These are phyloP conservation scores for Ptilodon capucinus DNA, from an alignment of 2,888 invertebrate species.

Conservation along the genomic window DNA sequence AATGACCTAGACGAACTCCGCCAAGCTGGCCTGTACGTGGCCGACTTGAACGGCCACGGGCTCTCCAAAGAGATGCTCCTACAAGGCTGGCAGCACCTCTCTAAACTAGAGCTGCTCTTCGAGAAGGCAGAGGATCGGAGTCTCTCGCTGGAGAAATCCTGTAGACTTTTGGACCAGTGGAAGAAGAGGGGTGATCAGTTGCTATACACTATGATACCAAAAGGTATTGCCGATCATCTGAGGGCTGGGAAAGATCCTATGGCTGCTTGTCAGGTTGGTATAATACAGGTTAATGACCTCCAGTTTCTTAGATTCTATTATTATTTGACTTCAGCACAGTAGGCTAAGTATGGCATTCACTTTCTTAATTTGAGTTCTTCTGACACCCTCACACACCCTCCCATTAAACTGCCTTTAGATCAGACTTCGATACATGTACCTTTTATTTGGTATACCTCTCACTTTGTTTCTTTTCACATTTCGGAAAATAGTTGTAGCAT, in stretches of 20 bases:
- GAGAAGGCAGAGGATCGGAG: constrained; percentile 92
- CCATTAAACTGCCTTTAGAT: too few species aligned
- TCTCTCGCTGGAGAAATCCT: constrained; percentile 89
- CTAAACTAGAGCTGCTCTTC: constrained; percentile 90
- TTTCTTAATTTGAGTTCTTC: too few species aligned
- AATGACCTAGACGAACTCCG: constrained; percentile 92
- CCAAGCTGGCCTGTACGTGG: constrained; percentile 89
- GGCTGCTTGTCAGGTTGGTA: constrained; percentile 88
- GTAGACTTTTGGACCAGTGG: constrained; percentile 91
- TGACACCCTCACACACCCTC: too few species aligned
- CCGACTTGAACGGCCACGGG: constrained; percentile 93
- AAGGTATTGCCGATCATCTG: constrained; percentile 91
- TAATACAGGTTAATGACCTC: background rate
- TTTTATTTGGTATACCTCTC: too few species aligned
- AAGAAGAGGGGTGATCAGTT: constrained; percentile 93
- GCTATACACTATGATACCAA: constrained; percentile 96
- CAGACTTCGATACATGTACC: too few species aligned
- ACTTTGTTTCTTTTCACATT: too few species aligned
- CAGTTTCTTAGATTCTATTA: too few species aligned
- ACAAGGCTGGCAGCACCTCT: constrained; percentile 93
- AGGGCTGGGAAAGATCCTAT: constrained; percentile 89
- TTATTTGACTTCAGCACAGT: too few species aligned
- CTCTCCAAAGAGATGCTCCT: constrained; percentile 91
- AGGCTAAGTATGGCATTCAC: too few species aligned
- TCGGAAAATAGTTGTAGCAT: too few species aligned